Conservation (phyloP, 2,888 invertebrate genomes). For the Anticlea derivata region DNA sequence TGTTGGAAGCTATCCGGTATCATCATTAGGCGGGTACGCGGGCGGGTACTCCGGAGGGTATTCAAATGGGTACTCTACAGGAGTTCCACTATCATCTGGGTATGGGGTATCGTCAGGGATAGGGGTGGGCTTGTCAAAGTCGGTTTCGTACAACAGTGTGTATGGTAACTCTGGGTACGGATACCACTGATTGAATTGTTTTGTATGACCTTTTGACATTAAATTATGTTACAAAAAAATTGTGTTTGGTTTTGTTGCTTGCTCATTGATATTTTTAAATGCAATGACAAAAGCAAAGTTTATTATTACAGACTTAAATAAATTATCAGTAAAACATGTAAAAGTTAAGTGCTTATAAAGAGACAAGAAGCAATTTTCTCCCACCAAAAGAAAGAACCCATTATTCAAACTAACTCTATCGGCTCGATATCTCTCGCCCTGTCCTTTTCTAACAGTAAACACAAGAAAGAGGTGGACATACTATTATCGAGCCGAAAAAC, state of each 20-base stretch:
- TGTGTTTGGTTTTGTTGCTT: constrained; percentile 7
- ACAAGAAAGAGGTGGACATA: no score
- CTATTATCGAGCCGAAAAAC: no score
- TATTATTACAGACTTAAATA: background rate
- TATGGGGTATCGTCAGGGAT: constrained; percentile 16
- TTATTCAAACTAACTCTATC: background rate
- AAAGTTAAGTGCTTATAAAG: background rate
- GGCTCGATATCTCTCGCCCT: no score
- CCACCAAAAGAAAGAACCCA: background rate
- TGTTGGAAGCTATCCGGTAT: constrained; percentile 18
- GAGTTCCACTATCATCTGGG: constrained; percentile 14
- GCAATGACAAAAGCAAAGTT: background rate
- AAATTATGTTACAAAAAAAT: constrained; percentile 9
- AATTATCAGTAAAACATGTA: background rate
- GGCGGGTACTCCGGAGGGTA: constrained; percentile 5
- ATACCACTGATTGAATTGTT: constrained; percentile 16
- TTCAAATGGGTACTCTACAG: constrained; percentile 17
- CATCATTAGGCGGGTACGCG: constrained; percentile 19
- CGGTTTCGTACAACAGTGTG: constrained; percentile 31
- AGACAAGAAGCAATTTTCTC: background rate
- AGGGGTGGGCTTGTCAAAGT: constrained; percentile 24
- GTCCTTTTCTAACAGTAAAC: no score
- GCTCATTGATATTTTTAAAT: no score
- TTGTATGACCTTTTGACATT: constrained; percentile 5
- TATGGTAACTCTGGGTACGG: constrained; percentile 14